Base-by-base conservation (phyloP, 2,113 vertebrate species). In the Sturnus vulgaris region DNA sequence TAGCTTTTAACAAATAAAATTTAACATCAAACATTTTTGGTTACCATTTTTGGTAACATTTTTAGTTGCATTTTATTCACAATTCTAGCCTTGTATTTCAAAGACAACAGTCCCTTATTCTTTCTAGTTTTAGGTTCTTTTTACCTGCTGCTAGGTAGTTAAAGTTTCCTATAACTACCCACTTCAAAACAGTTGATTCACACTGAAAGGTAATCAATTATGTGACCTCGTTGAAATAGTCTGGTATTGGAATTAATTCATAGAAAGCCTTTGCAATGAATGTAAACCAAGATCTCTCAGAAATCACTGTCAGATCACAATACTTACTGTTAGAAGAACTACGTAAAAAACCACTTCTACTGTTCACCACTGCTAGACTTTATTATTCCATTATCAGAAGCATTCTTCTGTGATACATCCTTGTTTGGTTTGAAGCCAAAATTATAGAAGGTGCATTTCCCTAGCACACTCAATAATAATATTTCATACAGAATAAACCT, bases 401-500 rank as follows among this genome's bases (percentile, higher is more conserved):
- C 72, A 86, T 77, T 94, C 69, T 64, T 47, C 60, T 92, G 19
- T 33, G 69, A 30, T 35, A 86, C 21, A 82, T 95, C 60, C 28
- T 72, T 91, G 39, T 66, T 86, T 72, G 53, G 39, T 66, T 85
- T 82, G 56, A 93, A 86, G 71, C 90, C 79, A 91, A 72, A 27
- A 86, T 86, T 27, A 92, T 3, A 83, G 82, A 64, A 93, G 30
- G 57, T 86, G 37, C 15, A 85, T 71, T 59, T 92, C 57, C 86
- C 81, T 5, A 92, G 63, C 75, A 89, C 77, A 77, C 65, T 85
- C 39, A n/a, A 90, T 96, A 96, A 95, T 72, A 87, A 77, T 50
- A 82, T 90, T 92, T 93, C 80, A 75, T 63, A 83, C 30, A 77
- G 17, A 97, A 70, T 60, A 97, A 96, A 82, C 75, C 77, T 95